Conservation (phyloP, 2,113 vertebrate genomes). For the Dinomys branickii region DNA sequence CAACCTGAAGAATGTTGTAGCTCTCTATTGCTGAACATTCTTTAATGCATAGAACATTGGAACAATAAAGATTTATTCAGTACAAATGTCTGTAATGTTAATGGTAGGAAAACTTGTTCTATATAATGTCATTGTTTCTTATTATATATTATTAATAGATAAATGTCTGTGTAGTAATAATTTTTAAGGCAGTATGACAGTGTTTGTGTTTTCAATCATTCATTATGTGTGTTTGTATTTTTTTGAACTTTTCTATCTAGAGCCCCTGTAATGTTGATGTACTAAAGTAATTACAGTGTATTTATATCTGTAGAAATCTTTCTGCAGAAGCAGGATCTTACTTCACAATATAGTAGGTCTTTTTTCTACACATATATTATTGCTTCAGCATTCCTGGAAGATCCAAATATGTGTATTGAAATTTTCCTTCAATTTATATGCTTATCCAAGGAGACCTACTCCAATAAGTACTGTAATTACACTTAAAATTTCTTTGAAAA, state of each 20-base stretch:
- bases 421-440: neutral
- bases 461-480: neutral
- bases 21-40: neutral
- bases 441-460: neutral
- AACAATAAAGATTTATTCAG: neutral
- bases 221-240: neutral
- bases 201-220: neutral
- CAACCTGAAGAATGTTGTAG: neutral
- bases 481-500: neutral
- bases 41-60: neutral
- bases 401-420: neutral
- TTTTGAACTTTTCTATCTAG: neutral
- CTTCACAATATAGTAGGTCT: neutral
- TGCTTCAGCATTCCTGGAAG: neutral
- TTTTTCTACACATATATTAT: slow-evolving; percentile 21
- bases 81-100: neutral
- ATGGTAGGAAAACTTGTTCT: neutral
- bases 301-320: neutral
- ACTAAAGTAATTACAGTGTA: neutral
- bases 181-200: neutral
- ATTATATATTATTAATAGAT: neutral
- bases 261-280: neutral
- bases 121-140: neutral
- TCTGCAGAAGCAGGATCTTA: neutral
- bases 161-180: neutral